Percentiles rank a stretch among this genome's conserved stretches.
These are phyloP conservation scores for Cataglyphis hispanica DNA, from an alignment of 1,140 invertebrate genomes.

Conservation along the genomic window DNA sequence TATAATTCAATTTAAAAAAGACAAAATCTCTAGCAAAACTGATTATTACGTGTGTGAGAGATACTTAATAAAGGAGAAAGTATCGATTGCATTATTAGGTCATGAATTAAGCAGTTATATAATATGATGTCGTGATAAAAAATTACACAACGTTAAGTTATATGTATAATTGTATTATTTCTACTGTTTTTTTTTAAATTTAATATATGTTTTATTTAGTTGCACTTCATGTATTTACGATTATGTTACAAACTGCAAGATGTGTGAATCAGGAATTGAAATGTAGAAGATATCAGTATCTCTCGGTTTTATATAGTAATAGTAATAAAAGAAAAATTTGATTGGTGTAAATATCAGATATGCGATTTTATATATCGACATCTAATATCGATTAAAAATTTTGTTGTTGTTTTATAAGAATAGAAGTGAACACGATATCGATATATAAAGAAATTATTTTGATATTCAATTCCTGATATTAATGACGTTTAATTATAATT, in stretches of 20 bases:
- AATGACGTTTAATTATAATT: slow-evolving; percentile 5
- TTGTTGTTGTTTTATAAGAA: slow-evolving; percentile 2
- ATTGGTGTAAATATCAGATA: too few species aligned
- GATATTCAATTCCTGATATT: not conserved
- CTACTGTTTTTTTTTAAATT: not conserved
- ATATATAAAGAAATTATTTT: slow-evolving; percentile 11
- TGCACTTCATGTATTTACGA: not conserved
- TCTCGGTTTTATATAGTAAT: too few species aligned
- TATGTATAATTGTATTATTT: not conserved
- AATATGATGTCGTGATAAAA: not conserved
- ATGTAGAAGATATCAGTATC: too few species aligned
- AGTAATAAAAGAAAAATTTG: too few species aligned
- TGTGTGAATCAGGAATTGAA: too few species aligned
- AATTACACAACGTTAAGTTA: not conserved
- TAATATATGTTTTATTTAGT: slow-evolving; percentile 3
- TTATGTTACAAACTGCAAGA: not conserved
- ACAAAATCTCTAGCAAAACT: not conserved
- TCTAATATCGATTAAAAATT: not conserved
- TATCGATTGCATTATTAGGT: slow-evolving; percentile 7
- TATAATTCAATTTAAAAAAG: too few species aligned
- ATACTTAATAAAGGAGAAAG: slow-evolving; percentile 1
- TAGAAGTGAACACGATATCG: not conserved
- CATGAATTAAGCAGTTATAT: not conserved
- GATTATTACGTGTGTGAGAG: not conserved
- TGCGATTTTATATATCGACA: not conserved